A percentile compares a stretch with the other conserved stretches of the same genome.
Evolutionary conservation across 2,797 vertebrate species (phyloP).

Genomic region (Hoplostethus mediterraneus): DNA sequence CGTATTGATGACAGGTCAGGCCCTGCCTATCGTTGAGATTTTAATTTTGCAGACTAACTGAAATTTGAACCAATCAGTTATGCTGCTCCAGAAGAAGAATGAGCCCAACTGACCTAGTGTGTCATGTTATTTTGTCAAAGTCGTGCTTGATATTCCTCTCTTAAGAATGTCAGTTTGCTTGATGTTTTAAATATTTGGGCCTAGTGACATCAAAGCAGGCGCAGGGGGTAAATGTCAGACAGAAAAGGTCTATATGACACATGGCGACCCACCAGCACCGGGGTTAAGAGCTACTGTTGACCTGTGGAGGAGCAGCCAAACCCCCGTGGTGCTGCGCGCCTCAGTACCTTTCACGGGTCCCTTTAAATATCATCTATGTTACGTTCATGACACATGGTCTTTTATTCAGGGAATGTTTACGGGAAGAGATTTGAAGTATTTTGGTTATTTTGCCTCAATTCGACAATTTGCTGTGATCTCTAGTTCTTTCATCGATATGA

Average conservation of each 20-base stretch:
- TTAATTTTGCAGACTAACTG: background rate
- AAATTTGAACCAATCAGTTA: background rate
- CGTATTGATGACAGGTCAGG: too few relatives aligned
- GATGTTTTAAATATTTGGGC: conserved; percentile 50
- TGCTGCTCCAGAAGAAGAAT: background rate
- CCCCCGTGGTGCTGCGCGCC: conserved; percentile 59
- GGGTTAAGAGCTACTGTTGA: conserved; percentile 82
- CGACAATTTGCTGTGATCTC: background rate
- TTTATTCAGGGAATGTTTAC: background rate
- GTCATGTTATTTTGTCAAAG: background rate
- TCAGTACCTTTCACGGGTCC: conserved; percentile 38
- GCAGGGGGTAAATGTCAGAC: conserved; percentile 50
- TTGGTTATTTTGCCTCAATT: background rate
- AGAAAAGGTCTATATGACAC: conserved; percentile 57
- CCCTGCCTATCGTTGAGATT: background rate
- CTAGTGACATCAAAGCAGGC: conserved; percentile 71
- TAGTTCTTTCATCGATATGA: background rate
- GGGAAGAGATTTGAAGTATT: background rate
- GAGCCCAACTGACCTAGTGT: background rate
- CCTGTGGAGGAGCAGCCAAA: conserved; percentile 56
- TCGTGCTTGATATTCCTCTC: background rate
- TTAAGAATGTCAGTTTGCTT: conserved; percentile 7
- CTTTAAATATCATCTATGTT: conserved; percentile 62
- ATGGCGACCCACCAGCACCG: conserved; percentile 65
- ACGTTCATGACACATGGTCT: conserved; percentile 14